These are phyloP conservation scores for Polypterus senegalus DNA, from an alignment of 2,113 vertebrate species.

Conservation along the genomic window DNA sequence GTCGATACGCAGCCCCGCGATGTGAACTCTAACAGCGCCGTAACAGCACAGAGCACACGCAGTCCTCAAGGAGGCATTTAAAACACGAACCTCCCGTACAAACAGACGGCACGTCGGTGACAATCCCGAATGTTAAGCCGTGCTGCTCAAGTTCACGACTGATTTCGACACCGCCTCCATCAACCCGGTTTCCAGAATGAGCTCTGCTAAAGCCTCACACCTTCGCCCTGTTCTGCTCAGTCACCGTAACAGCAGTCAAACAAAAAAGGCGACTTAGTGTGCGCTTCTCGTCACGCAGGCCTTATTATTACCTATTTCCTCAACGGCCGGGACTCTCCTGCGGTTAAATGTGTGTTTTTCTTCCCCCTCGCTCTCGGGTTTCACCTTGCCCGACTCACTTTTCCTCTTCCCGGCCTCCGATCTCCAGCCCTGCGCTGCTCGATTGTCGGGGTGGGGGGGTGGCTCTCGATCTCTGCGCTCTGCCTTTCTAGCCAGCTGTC, in stretches of 20 bases:
- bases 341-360: neutral
- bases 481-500: slow-evolving; percentile 65
- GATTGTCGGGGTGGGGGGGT: slow-evolving; percentile 19
- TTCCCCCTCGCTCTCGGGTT: too few species aligned
- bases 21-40: too few species aligned
- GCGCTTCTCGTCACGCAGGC: slow-evolving; percentile 20
- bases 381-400: slow-evolving; percentile 26
- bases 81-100: too few species aligned
- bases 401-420: slow-evolving; percentile 13
- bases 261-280: slow-evolving; percentile 15
- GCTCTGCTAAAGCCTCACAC: neutral
- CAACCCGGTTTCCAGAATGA: too few species aligned
- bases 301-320: slow-evolving; percentile 8
- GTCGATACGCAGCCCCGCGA: too few species aligned
- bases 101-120: too few species aligned
- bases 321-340: neutral
- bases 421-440: slow-evolving; percentile 10
- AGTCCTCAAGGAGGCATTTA: too few species aligned
- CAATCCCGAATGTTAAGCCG: too few species aligned
- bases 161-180: too few species aligned
- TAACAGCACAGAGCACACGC: too few species aligned
- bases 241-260: slow-evolving; percentile 18
- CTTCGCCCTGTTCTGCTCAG: slow-evolving; percentile 2
- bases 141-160: too few species aligned
- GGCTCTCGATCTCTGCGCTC: slow-evolving; percentile 48